Conservation (phyloP, 2,113 vertebrate genomes). For the Melanocharis versteri region DNA sequence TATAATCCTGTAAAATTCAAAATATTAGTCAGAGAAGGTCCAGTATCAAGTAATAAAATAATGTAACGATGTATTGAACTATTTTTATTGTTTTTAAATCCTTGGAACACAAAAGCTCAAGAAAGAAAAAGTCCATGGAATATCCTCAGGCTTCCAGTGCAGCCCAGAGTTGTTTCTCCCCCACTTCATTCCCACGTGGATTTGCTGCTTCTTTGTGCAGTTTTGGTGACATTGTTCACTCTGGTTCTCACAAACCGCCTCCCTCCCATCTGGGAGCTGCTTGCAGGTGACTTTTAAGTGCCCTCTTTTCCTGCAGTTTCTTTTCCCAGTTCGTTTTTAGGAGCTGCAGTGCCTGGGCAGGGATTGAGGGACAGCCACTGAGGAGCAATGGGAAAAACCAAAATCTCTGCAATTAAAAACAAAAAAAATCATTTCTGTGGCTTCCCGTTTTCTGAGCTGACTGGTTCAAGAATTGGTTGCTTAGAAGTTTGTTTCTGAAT, state of each 20-base stretch:
- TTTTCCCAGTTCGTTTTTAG: not conserved
- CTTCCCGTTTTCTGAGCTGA: not conserved
- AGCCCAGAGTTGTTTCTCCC: not conserved
- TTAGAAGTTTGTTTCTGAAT: not conserved
- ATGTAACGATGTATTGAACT: accelerated
- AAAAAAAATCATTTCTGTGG: not conserved
- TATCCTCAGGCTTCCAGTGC: not conserved
- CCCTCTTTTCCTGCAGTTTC: not conserved
- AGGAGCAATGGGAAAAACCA: not conserved
- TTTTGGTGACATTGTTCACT: not conserved
- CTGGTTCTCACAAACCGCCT: not conserved
- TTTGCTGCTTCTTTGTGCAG: not conserved
- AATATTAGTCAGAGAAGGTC: not conserved
- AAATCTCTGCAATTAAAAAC: not conserved
- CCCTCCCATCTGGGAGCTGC: not conserved
- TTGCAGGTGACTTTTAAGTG: not conserved
- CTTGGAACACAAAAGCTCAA: not conserved
- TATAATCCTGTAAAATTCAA: not conserved
- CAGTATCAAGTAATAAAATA: not conserved
- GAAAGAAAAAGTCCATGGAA: not conserved
- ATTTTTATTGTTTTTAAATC: not conserved
- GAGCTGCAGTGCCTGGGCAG: not conserved
- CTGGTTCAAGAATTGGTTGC: not conserved
- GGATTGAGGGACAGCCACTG: not conserved
- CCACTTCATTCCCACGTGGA: not conserved